Evolutionary conservation across 2,113 vertebrate species (phyloP).

Genomic region (Bungarus multicinctus): DNA sequence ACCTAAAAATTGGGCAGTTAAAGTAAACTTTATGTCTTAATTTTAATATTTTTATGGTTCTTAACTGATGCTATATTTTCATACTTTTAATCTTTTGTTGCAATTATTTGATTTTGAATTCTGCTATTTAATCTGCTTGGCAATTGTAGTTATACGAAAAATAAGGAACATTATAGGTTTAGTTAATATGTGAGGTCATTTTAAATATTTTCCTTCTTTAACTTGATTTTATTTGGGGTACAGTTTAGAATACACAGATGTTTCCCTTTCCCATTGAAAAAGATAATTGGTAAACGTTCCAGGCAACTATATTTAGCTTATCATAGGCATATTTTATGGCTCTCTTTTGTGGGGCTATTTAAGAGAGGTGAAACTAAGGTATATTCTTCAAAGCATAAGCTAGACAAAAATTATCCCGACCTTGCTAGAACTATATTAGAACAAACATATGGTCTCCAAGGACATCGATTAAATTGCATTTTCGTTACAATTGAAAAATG

Average conservation of each 20-base stretch:
- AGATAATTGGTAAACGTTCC: not conserved
- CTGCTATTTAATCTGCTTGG: not conserved
- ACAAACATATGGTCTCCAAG: not conserved
- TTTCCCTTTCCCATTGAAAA: not conserved
- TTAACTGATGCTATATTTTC: not conserved
- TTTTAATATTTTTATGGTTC: not conserved
- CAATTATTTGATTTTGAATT: not conserved
- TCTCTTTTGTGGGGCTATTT: not conserved
- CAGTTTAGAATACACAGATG: not conserved
- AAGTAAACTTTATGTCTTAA: not conserved
- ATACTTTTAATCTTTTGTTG: not conserved
- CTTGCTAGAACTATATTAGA: conserved; percentile 22
- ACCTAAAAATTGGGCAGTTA: not conserved
- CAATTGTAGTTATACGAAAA: not conserved
- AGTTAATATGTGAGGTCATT: not conserved
- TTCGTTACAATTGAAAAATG: conserved; percentile 20
- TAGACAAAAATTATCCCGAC: not conserved
- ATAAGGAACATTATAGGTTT: not conserved
- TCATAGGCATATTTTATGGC: not conserved
- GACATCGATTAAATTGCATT: conserved; percentile 11
- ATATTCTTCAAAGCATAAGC: not conserved
- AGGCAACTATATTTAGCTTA: not conserved
- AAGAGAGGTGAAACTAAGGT: not conserved
- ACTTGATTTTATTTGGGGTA: not conserved
- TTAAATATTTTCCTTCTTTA: not conserved